Evolutionary conservation across 2,113 vertebrate species (phyloP).

Genomic region (Fregetta grallaria): DNA sequence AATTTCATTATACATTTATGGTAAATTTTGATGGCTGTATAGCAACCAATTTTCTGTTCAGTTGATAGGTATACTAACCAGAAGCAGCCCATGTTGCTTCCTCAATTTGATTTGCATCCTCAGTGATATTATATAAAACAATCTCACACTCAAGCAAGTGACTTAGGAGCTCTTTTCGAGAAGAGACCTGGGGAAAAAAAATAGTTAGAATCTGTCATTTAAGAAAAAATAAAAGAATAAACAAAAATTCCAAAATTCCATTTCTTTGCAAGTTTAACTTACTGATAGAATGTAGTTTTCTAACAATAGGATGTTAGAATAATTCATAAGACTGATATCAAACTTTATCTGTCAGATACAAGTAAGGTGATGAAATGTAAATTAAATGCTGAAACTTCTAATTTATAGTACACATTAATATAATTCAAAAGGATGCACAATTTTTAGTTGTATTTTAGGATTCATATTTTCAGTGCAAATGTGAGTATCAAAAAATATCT

Average conservation of each 20-base stretch:
- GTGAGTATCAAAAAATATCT: not conserved
- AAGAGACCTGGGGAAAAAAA: conserved; percentile 1
- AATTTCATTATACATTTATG: not conserved
- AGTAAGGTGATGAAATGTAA: not conserved
- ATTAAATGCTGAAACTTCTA: not conserved
- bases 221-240: not conserved
- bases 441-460: not conserved
- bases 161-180: conserved; percentile 73
- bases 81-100: conserved; percentile 89
- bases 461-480: not conserved
- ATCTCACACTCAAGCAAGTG: conserved; percentile 84
- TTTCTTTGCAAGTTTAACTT: not conserved
- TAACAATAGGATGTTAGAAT: not conserved
- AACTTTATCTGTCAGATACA: not conserved
- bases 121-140: conserved; percentile 87
- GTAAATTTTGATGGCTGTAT: not conserved
- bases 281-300: not conserved
- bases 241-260: not conserved
- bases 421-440: not conserved
- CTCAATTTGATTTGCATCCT: conserved; percentile 77
- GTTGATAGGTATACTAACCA: conserved; percentile 71
- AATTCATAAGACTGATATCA: not conserved
- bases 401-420: not conserved
- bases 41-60: not conserved
- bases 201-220: not conserved